Percentiles rank a stretch among this genome's conserved stretches.
These are phyloP conservation scores for Bombus cullumanus DNA, from an alignment of 1,140 invertebrate genomes.

Conservation along the genomic window DNA sequence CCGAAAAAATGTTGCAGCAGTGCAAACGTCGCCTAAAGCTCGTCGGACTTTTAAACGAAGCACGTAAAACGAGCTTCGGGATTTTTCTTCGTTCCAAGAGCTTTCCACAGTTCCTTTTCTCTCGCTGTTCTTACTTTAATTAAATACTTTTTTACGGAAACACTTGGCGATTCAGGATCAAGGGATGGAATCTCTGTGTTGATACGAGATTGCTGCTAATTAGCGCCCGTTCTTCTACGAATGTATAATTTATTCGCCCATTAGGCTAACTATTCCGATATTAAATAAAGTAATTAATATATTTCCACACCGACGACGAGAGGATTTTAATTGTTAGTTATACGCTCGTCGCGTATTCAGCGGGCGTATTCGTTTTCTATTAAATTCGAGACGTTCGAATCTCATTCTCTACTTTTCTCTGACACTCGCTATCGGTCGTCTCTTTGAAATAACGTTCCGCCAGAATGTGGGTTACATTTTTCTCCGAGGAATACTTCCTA, in stretches of 20 bases:
- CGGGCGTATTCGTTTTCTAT: not conserved
- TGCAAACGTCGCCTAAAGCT: conserved; percentile 9
- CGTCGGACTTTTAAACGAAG: conserved; percentile 27
- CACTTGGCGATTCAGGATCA: not conserved
- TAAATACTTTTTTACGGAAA: conserved; percentile 29
- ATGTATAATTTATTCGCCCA: not conserved
- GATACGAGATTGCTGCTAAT: conserved; percentile 30
- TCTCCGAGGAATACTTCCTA: conserved; percentile 32
- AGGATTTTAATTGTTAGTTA: not conserved
- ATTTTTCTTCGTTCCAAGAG: conserved; percentile 18
- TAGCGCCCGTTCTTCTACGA: not conserved
- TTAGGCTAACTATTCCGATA: not conserved
- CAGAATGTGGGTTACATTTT: conserved; percentile 55
- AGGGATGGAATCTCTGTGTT: not conserved
- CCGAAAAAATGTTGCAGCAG: not conserved
- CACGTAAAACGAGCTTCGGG: conserved; percentile 22
- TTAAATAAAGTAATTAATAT: conserved; percentile 2
- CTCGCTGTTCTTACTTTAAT: conserved; percentile 17
- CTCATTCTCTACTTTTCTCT: not conserved
- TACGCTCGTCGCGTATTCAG: not conserved
- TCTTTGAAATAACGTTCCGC: conserved; percentile 39
- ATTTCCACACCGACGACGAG: too few species aligned
- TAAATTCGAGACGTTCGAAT: conserved; percentile 23
- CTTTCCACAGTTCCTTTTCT: not conserved
- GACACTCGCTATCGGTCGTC: conserved; percentile 26